Evolutionary conservation across 1,140 invertebrate species (phyloP), one percentile per base, ranked within the genome.

Genomic region (Chironomus tepperi): DNA sequence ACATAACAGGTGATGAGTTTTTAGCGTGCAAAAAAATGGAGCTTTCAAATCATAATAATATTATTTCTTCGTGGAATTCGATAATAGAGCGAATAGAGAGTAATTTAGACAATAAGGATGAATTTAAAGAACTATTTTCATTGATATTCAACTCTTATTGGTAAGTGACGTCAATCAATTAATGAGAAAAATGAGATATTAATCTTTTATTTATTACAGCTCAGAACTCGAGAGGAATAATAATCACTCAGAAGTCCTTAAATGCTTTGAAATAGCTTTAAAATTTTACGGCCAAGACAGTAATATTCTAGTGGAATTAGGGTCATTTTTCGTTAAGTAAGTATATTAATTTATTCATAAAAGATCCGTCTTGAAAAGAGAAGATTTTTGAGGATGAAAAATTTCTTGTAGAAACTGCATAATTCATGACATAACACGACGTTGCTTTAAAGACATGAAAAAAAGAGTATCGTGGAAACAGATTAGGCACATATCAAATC

Each of bases 191-290:
- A 34, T 34, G 24, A 34, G 24, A 34, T 21, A n/a, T 1, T 70
- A 19, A 70, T 19, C 7, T 70, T 70, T 7, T 18, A 18, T 21
- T 18, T 19, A 1, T 70, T 70, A 19, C 65, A 70, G 65, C 18
- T 6, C 16, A 10, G 16, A n/a, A 18, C 19, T 70, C 1, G 16
- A 70, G 10, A 19, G 7, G 1, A 19, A 2, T 70, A n/a, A 72
- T 21, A 75, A 75, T 43, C 16, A 34, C 2, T 5, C 65, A 1
- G 75, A 74, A 34, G 73, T 73, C 0, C 24, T 74, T n/a, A 43
- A 64, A 15, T 74, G 42, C 42, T 73, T 74, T 42, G 43, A 75
- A 12, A 65, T 34, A 47, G 73, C 73, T 3, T 16, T 74, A 0
- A n/a, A 70, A 57, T 19, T 74, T 0, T 67, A 47, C 5, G 65